These are phyloP conservation scores for Sphenopsis melanotis DNA, from an alignment of 2,797 vertebrate genomes.

Conservation along the genomic window DNA sequence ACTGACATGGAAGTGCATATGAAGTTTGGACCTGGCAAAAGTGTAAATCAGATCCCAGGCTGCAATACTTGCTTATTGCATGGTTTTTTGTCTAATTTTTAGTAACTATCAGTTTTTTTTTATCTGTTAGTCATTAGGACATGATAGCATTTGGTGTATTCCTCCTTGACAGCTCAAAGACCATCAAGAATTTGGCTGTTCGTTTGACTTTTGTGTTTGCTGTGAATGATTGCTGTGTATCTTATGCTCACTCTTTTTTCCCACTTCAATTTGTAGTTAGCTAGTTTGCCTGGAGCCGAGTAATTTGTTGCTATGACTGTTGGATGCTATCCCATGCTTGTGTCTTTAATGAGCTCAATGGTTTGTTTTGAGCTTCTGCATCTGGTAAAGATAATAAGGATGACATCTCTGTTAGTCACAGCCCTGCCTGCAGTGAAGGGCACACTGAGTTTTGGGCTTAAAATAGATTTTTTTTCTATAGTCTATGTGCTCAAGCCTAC, in stretches of 20 bases:
- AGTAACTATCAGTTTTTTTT: neutral
- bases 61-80: neutral
- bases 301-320: conserved; percentile 59
- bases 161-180: neutral
- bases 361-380: conserved; percentile 44
- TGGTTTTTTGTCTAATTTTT: neutral
- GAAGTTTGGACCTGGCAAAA: neutral
- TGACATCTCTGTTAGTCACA: conserved; percentile 64
- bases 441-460: conserved; percentile 22
- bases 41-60: neutral
- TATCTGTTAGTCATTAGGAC: neutral
- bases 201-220: neutral
- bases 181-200: neutral
- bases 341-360: conserved; percentile 59
- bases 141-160: neutral
- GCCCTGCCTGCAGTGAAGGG: conserved; percentile 14
- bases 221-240: neutral
- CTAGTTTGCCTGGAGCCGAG: conserved; percentile 13
- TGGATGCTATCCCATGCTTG: conserved; percentile 40
- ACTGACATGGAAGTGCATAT: neutral
- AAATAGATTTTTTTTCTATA: conserved; percentile 62
- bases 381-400: conserved; percentile 65
- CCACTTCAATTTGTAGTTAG: conserved; percentile 32
- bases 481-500: conserved; percentile 14
- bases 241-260: neutral